These are phyloP conservation scores for Coleophora flavipennella DNA, from an alignment of 2,888 invertebrate species.

Conservation along the genomic window DNA sequence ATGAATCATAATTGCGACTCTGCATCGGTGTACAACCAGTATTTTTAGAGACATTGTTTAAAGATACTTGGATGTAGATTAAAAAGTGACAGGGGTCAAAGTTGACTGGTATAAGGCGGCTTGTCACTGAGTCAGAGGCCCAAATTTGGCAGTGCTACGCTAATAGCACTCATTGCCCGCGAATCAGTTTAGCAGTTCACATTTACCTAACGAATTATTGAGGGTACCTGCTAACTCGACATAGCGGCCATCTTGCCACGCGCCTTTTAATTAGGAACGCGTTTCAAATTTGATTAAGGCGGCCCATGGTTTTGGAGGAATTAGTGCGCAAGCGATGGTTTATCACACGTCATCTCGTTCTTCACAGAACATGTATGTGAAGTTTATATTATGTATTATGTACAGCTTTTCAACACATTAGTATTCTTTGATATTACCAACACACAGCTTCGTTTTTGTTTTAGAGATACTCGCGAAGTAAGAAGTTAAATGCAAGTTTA, in stretches of 20 bases:
- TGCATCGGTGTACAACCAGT: slow-evolving; percentile 21
- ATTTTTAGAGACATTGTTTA: slow-evolving; percentile 15
- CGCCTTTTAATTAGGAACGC: slow-evolving; percentile 31
- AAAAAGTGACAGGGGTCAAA: slow-evolving; percentile 17
- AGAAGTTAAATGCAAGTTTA: no score
- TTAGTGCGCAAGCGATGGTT: not conserved
- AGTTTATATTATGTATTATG: no score
- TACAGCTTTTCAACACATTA: no score
- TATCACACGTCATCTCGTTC: no score
- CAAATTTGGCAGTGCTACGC: slow-evolving; percentile 45
- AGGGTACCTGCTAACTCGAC: slow-evolving; percentile 24
- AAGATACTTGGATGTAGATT: slow-evolving; percentile 4
- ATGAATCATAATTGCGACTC: slow-evolving; percentile 45
- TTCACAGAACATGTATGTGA: no score
- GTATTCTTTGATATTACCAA: no score
- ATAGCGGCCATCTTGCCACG: slow-evolving; percentile 35
- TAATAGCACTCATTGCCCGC: slow-evolving; percentile 56
- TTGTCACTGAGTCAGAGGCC: slow-evolving; percentile 43
- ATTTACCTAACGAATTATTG: slow-evolving; percentile 45
- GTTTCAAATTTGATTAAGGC: slow-evolving; percentile 34
- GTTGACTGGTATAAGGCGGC: slow-evolving; percentile 13
- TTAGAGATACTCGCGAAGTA: no score
- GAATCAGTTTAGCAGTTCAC: slow-evolving; percentile 53
- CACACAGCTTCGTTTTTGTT: no score
- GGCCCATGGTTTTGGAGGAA: slow-evolving; percentile 12